Base-by-base conservation (phyloP, 1,140 invertebrate genomes). In the Harlomillsia oculata region DNA sequence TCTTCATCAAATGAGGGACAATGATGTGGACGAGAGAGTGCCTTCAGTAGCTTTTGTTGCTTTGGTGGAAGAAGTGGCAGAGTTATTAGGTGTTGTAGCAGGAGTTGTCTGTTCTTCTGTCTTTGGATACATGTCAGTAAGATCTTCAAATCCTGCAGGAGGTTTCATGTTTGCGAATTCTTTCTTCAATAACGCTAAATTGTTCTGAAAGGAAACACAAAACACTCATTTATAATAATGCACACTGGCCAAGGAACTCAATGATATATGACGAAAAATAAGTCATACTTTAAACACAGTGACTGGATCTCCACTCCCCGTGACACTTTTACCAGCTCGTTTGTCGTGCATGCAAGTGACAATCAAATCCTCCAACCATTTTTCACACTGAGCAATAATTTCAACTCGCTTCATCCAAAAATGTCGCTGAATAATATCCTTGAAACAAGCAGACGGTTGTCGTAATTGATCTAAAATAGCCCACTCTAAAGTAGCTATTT, bases 341-440 rank as follows among this genome's bases (percentile, higher is more conserved):
- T 88, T 78, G 73, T 89, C 83, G 63, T 77, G 77, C 67, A 78
- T 78, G 69, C 87, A 79, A 49, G 75, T 74, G 67, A 88, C 87
- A 37, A 49, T 50, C 70, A 92, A 78, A 65, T 95, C 89, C 52
- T 79, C 78, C 65, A 94, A 87, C 91, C 92, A 96, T 54, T 81
- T 79, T 67, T 92, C 85, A 56, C 92, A 82, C 72, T 94, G 91
- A 54, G 80, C 77, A 68, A 91, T 80, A 62, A 96, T 87, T 73
- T 95, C 89, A 63, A 90, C 80, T 28, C 88, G 80, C 70, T 97
- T 97, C 59, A 96, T 76, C 87, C 91, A 96, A 70, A 96, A 96
- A 73, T 96, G 92, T 41, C 85, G 84, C 60, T 89, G 83, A 65
- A 96, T 89, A 13, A 96, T 86, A 83, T 92, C 87, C 74, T 86